Percentiles rank a stretch among this genome's conserved stretches.
phyloP scores from a whole-genome alignment of 2,888 invertebrate species.

The Cistogaster globosa region DNA sequence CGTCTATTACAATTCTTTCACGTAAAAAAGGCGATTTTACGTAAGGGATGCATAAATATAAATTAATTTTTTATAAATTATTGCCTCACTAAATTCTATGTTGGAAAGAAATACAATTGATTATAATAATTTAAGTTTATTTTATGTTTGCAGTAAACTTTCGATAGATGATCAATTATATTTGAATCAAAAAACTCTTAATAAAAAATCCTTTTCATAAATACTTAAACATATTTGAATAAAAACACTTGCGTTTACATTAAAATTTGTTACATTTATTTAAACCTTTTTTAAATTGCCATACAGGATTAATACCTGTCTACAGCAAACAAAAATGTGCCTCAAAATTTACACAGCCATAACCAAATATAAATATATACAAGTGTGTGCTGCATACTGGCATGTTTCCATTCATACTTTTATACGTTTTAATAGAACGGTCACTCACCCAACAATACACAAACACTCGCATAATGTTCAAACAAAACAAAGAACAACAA shows the following conservation, averaged over 20 bases:
- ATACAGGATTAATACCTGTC: constrained; percentile 57
- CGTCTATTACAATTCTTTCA: no score
- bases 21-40: no score
- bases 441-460: constrained; percentile 30
- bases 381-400: constrained; percentile 66
- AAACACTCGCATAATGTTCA: constrained; percentile 26
- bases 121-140: no score
- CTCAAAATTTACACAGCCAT: constrained; percentile 50
- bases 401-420: constrained; percentile 62
- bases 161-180: constrained; percentile 60
- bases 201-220: not conserved
- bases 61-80: no score
- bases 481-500: constrained; percentile 15
- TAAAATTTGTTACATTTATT: constrained; percentile 65
- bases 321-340: constrained; percentile 19
- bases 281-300: constrained; percentile 64
- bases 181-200: constrained; percentile 50
- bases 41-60: no score
- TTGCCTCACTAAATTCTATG: no score
- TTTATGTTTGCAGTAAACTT: constrained; percentile 52
- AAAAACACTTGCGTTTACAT: constrained; percentile 54
- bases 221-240: not conserved
- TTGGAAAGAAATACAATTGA: not conserved
- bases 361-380: constrained; percentile 62
- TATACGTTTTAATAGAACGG: constrained; percentile 54